Percentiles rank a stretch among this genome's conserved stretches.
Evolutionary conservation across 2,113 vertebrate species (phyloP).

Genomic region (Maccullochella peelii): DNA sequence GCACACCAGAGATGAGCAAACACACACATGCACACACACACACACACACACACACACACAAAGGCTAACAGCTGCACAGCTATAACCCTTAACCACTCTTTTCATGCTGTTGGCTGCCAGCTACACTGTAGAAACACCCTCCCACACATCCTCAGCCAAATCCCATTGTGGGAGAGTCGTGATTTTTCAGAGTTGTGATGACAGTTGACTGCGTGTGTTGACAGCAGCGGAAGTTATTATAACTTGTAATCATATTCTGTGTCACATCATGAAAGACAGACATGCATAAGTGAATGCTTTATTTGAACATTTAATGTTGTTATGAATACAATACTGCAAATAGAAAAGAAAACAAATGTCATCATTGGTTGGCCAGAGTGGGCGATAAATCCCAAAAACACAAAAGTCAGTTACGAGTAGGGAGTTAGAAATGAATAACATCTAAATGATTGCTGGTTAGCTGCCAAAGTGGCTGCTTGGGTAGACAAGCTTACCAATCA

Average conservation of each 20-base stretch:
- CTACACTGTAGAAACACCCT: slow-evolving; percentile 57
- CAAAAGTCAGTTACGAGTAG: neutral
- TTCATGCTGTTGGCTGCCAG: slow-evolving; percentile 68
- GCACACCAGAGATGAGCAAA: slow-evolving; percentile 76
- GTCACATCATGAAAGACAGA: slow-evolving; percentile 54
- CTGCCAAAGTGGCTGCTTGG: slow-evolving; percentile 6
- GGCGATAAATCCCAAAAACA: slow-evolving; percentile 17
- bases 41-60: slow-evolving; percentile 27
- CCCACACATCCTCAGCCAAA: slow-evolving; percentile 56
- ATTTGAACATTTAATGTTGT: slow-evolving; percentile 32
- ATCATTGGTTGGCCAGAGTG: neutral
- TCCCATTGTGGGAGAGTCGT: slow-evolving; percentile 41
- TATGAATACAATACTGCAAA: neutral
- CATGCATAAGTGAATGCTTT: slow-evolving; percentile 24
- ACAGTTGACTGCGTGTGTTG: slow-evolving; percentile 57
- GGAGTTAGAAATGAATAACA: neutral
- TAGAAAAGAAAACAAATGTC: neutral
- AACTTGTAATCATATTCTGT: slow-evolving; percentile 45
- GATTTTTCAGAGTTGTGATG: slow-evolving; percentile 57
- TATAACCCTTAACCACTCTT: slow-evolving; percentile 79
- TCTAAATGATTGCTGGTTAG: slow-evolving; percentile 1
- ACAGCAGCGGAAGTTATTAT: slow-evolving; percentile 64
- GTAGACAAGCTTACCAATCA: neutral
- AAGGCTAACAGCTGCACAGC: slow-evolving; percentile 76
- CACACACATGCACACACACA: slow-evolving; percentile 53